Evolutionary conservation across 2,797 vertebrate genomes (phyloP), one percentile per base, ranked within the genome.

Genomic region (Anabas testudineus): DNA sequence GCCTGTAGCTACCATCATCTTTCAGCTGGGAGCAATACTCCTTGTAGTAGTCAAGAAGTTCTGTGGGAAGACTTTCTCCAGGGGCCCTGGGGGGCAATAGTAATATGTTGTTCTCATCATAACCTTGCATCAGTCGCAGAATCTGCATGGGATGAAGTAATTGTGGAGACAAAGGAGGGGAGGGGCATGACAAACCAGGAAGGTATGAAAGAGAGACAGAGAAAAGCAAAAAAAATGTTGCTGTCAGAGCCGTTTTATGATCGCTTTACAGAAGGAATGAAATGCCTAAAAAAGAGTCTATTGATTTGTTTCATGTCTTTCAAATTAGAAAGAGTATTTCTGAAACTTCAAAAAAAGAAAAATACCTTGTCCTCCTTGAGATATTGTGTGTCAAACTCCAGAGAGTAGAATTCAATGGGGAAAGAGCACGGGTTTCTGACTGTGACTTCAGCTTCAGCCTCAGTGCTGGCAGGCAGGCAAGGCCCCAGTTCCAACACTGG

Each of bases 391-490:
- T 99, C 97, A 2, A 95, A 94, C 58, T 98, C 97, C 83, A 98
- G 52, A 0, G 93, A 97, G 84, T 97, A 99, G 85, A 99, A 96
- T 79, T 99, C 97, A 0, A 97, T 71, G 14, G 97, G 95, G 63
- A 97, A 98, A 30, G 88, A 70, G 45, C 96, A 96, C 0, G 93
- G 95, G 86, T 99, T 99, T 76, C 52, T 94, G 65, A 98, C 94
- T 0, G 82, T 74, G 72, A 97, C 91, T 14, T 94, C 89, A 0
- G 86, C 88, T 71, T 95, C 92, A 0, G 74, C 67, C 0, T 94
- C 95, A 2, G 7, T 1, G 30, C 87, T 91, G 28, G 63, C 74
- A 0, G 95, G 96, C 55, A 96, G 85, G 69, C 95, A 59, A 0
- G 96, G 95, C 2, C 93, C 95, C 74, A 99, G 83, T 24, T 95